These are phyloP conservation scores for Anastrepha ludens DNA, from an alignment of 1,140 invertebrate species.

Conservation along the genomic window DNA sequence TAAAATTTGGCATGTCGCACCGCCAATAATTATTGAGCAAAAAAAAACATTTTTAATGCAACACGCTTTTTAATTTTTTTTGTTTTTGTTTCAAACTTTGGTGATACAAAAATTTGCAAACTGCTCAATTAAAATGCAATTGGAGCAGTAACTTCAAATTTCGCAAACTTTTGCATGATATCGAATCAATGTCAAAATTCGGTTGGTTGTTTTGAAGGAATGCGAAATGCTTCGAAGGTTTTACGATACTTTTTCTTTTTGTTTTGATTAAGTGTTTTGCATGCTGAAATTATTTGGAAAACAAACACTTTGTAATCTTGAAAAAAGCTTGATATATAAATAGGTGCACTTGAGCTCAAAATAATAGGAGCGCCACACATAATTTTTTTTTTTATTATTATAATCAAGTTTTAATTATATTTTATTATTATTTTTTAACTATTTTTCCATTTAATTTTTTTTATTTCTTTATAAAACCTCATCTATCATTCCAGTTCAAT, in stretches of 20 bases:
- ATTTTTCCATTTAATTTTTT: no score
- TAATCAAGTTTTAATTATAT: no score
- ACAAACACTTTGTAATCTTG: no score
- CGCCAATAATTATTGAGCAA: not conserved
- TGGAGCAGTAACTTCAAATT: constrained; percentile 13
- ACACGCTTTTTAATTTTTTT: not conserved
- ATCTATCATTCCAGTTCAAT: no score
- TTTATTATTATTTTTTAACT: no score
- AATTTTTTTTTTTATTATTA: no score
- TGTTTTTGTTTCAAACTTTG: not conserved
- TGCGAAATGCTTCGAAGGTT: not conserved
- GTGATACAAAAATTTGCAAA: constrained; percentile 8
- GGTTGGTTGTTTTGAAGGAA: not conserved
- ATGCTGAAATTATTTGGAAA: no score
- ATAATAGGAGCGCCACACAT: no score
- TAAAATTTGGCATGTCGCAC: not conserved
- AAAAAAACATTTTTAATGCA: not conserved
- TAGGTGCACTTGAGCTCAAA: no score
- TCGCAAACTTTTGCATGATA: constrained; percentile 2
- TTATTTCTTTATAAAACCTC: no score
- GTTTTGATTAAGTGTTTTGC: not conserved
- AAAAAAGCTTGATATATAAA: no score
- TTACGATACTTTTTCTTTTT: not conserved
- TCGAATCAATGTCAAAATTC: not conserved
- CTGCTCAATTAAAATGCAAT: not conserved